Evolutionary conservation across 2,888 invertebrate species (phyloP).

Genomic region (Acanthopleura granulata): DNA sequence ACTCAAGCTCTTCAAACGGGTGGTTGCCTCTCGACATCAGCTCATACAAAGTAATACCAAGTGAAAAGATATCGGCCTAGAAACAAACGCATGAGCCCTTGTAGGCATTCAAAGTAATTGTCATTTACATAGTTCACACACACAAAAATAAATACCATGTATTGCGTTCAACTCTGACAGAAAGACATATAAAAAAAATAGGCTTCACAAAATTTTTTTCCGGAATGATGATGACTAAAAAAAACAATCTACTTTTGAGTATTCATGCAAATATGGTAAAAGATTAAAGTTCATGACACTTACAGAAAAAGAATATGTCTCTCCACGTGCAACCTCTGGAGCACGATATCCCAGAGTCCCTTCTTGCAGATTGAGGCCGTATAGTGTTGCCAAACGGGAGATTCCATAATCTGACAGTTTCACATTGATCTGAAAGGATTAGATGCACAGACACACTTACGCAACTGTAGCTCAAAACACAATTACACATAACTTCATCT

Average conservation of each 20-base stretch:
- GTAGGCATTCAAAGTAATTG: neutral
- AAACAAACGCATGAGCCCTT: slow-evolving; percentile 22
- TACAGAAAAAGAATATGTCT: slow-evolving; percentile 53
- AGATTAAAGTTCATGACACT: neutral
- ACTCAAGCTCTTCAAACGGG: slow-evolving; percentile 58
- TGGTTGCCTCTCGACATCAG: slow-evolving; percentile 59
- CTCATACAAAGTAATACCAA: slow-evolving; percentile 60
- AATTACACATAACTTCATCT: too few relatives aligned
- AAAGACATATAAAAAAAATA: too few relatives aligned
- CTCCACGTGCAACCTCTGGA: slow-evolving; percentile 62
- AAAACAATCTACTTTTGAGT: too few relatives aligned
- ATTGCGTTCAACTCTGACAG: too few relatives aligned
- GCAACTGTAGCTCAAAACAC: neutral
- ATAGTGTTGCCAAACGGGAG: slow-evolving; percentile 56
- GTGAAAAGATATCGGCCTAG: slow-evolving; percentile 66
- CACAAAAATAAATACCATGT: too few relatives aligned
- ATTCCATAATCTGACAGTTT: slow-evolving; percentile 68
- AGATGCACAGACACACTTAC: neutral
- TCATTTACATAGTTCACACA: neutral
- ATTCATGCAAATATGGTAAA: neutral
- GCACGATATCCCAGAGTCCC: slow-evolving; percentile 65
- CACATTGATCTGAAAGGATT: slow-evolving; percentile 57
- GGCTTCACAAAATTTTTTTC: too few relatives aligned
- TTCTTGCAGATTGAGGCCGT: slow-evolving; percentile 59
- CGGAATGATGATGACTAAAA: too few relatives aligned